phyloP scores from a whole-genome alignment of 2,113 vertebrate species.

The Murina feae region DNA sequence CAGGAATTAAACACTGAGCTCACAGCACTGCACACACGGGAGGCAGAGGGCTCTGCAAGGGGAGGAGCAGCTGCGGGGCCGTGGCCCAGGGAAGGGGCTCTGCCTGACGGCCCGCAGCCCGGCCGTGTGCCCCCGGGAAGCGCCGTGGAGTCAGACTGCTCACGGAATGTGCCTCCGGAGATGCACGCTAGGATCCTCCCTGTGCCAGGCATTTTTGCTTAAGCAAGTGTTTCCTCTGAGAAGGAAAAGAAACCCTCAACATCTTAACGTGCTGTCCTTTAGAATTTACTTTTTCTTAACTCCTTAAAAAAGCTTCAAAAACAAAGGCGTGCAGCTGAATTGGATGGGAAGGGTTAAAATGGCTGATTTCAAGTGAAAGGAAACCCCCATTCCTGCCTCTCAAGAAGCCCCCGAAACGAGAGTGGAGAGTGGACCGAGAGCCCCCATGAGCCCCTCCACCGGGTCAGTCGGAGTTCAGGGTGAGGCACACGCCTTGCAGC shows the following conservation, averaged over 20 bases:
- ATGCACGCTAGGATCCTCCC: too few species aligned
- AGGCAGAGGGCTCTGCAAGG: background rate
- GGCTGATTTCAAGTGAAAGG: background rate
- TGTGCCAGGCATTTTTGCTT: background rate
- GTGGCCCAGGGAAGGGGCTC: background rate
- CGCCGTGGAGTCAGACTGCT: background rate
- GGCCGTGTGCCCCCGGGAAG: background rate
- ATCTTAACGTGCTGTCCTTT: background rate
- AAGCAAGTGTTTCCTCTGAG: background rate
- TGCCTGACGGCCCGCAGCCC: background rate
- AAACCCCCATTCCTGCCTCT: background rate
- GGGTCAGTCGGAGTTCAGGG: conserved; percentile 86
- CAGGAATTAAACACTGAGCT: background rate
- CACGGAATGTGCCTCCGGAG: background rate
- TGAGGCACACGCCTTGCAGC: conserved; percentile 92
- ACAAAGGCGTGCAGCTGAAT: background rate
- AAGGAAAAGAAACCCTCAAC: background rate
- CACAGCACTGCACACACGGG: background rate
- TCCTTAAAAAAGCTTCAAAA: background rate
- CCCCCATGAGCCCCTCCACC: fast-evolving
- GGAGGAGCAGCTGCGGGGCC: too few species aligned
- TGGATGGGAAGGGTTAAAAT: background rate
- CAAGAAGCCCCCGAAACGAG: background rate
- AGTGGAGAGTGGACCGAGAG: fast-evolving
- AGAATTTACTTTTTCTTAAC: conserved; percentile 3